Conservation (phyloP, 2,888 invertebrate species). For the Microdon myrmicae region DNA sequence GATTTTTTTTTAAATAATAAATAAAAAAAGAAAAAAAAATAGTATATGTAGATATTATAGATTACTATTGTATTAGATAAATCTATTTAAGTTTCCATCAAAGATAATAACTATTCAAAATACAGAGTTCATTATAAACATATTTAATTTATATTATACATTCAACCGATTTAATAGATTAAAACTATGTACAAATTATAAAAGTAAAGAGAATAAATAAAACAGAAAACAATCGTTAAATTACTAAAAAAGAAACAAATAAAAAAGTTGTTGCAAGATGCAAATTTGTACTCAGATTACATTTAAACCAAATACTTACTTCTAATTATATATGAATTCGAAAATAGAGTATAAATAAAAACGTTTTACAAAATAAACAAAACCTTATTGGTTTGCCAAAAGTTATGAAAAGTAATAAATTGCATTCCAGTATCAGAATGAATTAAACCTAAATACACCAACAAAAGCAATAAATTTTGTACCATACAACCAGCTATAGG, state of each 20-base stretch:
- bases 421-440: slow-evolving; percentile 5
- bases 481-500: slow-evolving; percentile 40
- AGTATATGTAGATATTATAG: slow-evolving; percentile 25
- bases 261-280: slow-evolving; percentile 32
- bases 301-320: slow-evolving; percentile 50
- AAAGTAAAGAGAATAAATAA: slow-evolving; percentile 15
- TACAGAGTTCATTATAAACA: slow-evolving; percentile 18
- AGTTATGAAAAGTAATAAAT: no score
- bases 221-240: slow-evolving; percentile 38
- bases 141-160: slow-evolving; percentile 23
- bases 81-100: slow-evolving; percentile 18
- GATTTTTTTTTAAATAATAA: no score
- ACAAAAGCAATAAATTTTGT: slow-evolving; percentile 52
- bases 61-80: no score
- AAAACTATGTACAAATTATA: slow-evolving; percentile 47
- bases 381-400: slow-evolving; percentile 21
- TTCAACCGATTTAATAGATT: slow-evolving; percentile 19
- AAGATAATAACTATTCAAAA: slow-evolving; percentile 6
- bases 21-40: slow-evolving; percentile 15
- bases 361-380: no score
- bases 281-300: slow-evolving; percentile 43
- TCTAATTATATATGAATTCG: slow-evolving; percentile 28
- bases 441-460: slow-evolving; percentile 36
- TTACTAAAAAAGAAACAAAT: slow-evolving; percentile 14
- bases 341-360: slow-evolving; percentile 6